Evolutionary conservation across 2,888 invertebrate genomes (phyloP), one percentile per base, ranked within the genome.

Genomic region (Limenitis camilla): DNA sequence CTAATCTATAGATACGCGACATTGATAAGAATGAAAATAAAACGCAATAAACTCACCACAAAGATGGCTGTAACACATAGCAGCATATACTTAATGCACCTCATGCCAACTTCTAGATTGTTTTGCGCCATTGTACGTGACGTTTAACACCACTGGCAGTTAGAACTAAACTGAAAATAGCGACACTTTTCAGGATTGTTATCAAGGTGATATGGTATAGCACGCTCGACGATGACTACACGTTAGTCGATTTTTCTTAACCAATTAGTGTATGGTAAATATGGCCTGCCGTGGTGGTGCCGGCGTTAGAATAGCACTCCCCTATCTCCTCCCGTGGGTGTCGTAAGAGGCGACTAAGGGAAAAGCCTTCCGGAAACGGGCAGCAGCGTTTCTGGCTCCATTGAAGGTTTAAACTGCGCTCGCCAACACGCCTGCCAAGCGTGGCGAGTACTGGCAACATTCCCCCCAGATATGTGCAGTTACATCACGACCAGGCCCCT

Each of bases 41-140:
- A 5, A 4, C 27, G 33, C 29, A 31, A 19, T 8, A 48, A 42
- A 90, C 93, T 92, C 75, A 94, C 94, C 84, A 92, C 92, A 79
- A 94, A 94, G 74, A 94, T 90, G 29, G 93, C 89, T 72, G 94
- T 94, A 64, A 94, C 92, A 63, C 92, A 88, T 66, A 94, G 89
- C 60, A 94, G 84, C 83, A 94, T 89, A 69, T 93, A 94, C 76
- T 94, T 94, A 53, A 94, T 92, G 69, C 92, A 90, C 72, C 86
- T 90, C 92, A 93, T 92, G 64, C 93, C 92, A 29, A 91, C 84
- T 73, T 92, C 90, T 53, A 90, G 68, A 63, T 71, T 76, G 47
- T 64, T 74, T 49, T 69, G 64, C 65, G 77, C 66, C 87, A 86
- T 88, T 69, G 69, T 80, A 19, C 19, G 19, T 19, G 19, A 19